Evolutionary conservation across 2,888 invertebrate genomes (phyloP), one percentile per base, ranked within the genome.

Genomic region (Hylaea fasciaria): DNA sequence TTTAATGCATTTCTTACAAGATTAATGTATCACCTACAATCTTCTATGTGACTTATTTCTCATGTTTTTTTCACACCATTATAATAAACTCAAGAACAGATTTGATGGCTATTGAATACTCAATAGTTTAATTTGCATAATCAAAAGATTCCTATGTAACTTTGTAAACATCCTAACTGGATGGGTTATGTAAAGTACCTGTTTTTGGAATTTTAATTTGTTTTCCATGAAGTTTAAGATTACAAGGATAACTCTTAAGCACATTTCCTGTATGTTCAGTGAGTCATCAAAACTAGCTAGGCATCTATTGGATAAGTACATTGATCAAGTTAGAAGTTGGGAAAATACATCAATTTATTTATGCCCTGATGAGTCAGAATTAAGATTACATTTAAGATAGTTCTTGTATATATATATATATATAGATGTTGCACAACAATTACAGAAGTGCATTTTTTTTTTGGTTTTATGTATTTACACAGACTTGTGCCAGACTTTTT

Each of bases 171-270:
- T n/a, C n/a, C n/a, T n/a, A n/a, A 7, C 32, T 32, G 10, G 7
- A 57, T 17, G 29, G 9, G 17, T 45, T 41, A 9, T 14, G 13
- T 53, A 48, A 47, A 46, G 49, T 59, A 59, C 54, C 39, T 12
- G 59, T 49, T 59, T 43, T 14, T 16, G 17, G 48, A 35, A 32
- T 46, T n/a, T 43, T 3, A 22, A 12, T 17, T 16, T 51, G 29
- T 57, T 45, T 59, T 54, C 59, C 22, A 46, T 37, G 22, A 3
- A 22, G 5, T 22, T 3, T 35, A 37, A 17, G 32, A 52, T 43
- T 49, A 59, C 59, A 59, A 59, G 59, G 59, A 45, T 54, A 59
- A 54, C n/a, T 53, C 59, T 53, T 16, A 44, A 12, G 12, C 4
- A 14, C 9, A 54, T 32, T 59, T 59, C 59, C 59, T 54, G 54